phyloP scores from a whole-genome alignment of 2,797 vertebrate species.

The Scolopax rusticola region DNA sequence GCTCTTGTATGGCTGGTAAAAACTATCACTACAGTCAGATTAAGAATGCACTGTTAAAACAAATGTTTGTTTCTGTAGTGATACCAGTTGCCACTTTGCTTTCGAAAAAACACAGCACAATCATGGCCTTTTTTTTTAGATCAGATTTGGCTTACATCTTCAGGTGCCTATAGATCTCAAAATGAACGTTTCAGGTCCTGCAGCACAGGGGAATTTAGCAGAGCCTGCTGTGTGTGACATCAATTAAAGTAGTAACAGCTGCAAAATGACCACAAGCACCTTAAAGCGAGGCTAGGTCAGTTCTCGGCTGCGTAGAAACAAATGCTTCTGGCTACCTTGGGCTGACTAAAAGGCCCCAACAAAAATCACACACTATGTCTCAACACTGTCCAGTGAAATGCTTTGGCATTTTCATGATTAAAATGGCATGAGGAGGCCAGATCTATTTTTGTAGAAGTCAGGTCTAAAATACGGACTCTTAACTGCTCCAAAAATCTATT shows the following conservation, averaged over 20 bases:
- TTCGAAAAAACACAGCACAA: background rate
- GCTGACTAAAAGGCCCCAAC: background rate
- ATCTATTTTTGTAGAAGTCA: background rate
- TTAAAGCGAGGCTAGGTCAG: background rate
- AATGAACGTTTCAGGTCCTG: background rate
- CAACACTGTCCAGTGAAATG: background rate
- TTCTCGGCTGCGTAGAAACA: background rate
- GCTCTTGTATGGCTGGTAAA: background rate
- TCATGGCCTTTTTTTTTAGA: background rate
- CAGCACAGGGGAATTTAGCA: background rate
- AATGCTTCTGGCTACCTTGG: background rate
- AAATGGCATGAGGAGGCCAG: background rate
- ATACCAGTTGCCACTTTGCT: background rate
- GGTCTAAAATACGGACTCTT: background rate
- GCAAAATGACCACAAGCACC: background rate
- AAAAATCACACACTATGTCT: background rate
- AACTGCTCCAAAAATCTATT: background rate
- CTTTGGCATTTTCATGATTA: background rate
- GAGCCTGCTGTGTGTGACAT: background rate
- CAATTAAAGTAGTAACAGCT: background rate
- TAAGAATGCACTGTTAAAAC: background rate
- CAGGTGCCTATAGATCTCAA: background rate
- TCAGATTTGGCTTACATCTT: background rate
- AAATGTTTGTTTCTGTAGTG: background rate
- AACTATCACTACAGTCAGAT: background rate